Base-by-base conservation (phyloP, 1,140 invertebrate genomes). In the Caenorhabditis tropicalis region DNA sequence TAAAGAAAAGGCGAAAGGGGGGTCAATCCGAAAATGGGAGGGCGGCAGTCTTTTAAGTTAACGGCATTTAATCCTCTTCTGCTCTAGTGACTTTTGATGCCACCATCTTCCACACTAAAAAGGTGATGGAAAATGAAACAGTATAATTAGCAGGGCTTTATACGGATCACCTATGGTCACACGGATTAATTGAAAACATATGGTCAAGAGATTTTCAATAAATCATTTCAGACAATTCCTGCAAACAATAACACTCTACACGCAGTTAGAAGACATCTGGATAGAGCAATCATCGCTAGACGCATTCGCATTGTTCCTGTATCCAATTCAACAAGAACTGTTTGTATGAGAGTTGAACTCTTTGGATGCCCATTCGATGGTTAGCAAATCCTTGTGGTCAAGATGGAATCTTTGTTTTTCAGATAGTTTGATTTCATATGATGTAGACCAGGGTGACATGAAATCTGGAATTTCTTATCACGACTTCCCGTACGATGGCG, bases 401-500 rank as follows among this genome's bases (percentile, higher is more conserved):
- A 70, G 60, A 31, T 33, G 24, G 36, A 58, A n/a, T n/a, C n/a
- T n/a, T n/a, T n/a, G n/a, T n/a, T 24, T 10, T 82, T 60, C 60
- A 81, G 53, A 39, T 21, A 81, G 46, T 65, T 46, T 81, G 15
- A 19, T 46, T 19, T 79, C 74, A 19, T 97, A 97, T 91, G 93
- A 94, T 33, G 95, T 96, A 92, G 95, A 95, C 0, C 94, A 96
- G 85, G 96, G 96, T 86, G 56, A 74, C 9, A 94, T 95, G 83
- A 93, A 93, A 82, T 92, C 94, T 74, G 94, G 93, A 74, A 94
- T 95, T 88, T 95, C 97, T 91, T 94, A 98, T 53, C 95, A 94
- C 85, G 97, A 98, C 91, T 94, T 95, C 87, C 95, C 95, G 48
- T 99, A 98, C 92, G 97, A 98, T 92, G 96, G 97, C 1, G 89